Evolutionary conservation across 1,140 invertebrate species (phyloP).

Genomic region (Drosophila pseudoananassae): DNA sequence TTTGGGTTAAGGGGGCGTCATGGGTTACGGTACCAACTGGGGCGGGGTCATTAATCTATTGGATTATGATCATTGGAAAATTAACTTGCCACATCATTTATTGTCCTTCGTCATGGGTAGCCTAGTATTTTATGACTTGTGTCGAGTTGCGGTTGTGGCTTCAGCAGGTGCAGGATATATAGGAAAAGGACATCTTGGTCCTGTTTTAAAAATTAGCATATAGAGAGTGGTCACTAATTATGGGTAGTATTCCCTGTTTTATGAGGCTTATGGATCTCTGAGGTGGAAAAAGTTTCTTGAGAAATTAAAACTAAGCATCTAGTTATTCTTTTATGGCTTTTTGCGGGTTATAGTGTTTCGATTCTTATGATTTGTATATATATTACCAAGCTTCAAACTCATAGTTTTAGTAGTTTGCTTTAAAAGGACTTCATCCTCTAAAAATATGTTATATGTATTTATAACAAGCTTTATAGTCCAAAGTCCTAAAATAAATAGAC

Average conservation of each 20-base stretch:
- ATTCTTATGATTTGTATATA: too few species aligned
- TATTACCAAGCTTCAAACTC: too few species aligned
- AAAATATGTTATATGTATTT: too few species aligned
- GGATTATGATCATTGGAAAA: conserved; percentile 58
- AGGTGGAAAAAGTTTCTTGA: neutral
- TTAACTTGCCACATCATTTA: conserved; percentile 77
- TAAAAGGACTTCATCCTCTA: too few species aligned
- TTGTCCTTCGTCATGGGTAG: conserved; percentile 12
- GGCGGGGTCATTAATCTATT: conserved; percentile 63
- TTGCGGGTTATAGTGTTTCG: too few species aligned
- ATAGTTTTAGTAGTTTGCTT: too few species aligned
- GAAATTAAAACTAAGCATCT: too few species aligned
- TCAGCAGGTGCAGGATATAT: conserved; percentile 23
- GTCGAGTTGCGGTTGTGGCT: conserved; percentile 10
- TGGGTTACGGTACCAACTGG: neutral
- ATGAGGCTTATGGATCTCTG: neutral
- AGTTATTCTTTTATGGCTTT: too few species aligned
- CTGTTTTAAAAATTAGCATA: conserved; percentile 4
- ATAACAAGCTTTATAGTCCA: too few species aligned
- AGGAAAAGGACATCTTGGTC: neutral
- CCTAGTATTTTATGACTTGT: conserved; percentile 32
- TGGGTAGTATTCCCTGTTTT: neutral
- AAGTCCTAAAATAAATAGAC: too few species aligned
- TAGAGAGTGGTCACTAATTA: neutral
- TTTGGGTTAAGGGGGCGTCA: neutral